Evolutionary conservation across 2,888 invertebrate species (phyloP).

Genomic region (Lepetodrilus schrolli): DNA sequence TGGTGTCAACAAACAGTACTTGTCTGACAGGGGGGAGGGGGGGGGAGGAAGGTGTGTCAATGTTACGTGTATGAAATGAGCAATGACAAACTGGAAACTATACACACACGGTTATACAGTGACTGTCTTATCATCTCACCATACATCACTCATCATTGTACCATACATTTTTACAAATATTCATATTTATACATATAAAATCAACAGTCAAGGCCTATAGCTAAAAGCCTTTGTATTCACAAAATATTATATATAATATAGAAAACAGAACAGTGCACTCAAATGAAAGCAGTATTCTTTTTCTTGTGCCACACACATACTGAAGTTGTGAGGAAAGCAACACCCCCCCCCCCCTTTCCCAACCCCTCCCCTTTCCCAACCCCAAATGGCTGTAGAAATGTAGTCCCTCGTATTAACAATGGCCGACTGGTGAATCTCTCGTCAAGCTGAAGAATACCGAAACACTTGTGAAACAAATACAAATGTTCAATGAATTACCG

Average conservation of each 20-base stretch:
- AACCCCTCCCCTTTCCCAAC: no score
- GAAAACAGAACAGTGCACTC: constrained; percentile 18
- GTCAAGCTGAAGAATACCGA: no score
- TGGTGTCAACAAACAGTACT: no score
- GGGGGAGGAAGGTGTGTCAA: neutral
- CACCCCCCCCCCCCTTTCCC: no score
- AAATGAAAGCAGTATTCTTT: neutral
- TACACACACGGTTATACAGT: no score
- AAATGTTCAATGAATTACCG: no score
- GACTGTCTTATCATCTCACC: no score
- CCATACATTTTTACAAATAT: constrained; percentile 26
- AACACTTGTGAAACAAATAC: no score
- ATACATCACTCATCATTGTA: no score
- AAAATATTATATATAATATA: constrained; percentile 25
- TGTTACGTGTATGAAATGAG: neutral
- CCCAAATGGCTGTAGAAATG: no score
- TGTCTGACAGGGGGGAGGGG: neutral
- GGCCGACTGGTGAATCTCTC: no score
- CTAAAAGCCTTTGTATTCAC: constrained; percentile 25
- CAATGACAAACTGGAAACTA: neutral
- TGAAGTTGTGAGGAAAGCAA: neutral
- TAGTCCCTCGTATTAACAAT: no score
- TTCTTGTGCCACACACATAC: neutral
- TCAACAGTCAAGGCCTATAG: constrained; percentile 25
- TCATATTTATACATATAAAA: constrained; percentile 25